Percentiles rank a stretch among this genome's conserved stretches.
Conservation (phyloP, 92 coral and sea anemone species). For the Bergia sp. region DNA sequence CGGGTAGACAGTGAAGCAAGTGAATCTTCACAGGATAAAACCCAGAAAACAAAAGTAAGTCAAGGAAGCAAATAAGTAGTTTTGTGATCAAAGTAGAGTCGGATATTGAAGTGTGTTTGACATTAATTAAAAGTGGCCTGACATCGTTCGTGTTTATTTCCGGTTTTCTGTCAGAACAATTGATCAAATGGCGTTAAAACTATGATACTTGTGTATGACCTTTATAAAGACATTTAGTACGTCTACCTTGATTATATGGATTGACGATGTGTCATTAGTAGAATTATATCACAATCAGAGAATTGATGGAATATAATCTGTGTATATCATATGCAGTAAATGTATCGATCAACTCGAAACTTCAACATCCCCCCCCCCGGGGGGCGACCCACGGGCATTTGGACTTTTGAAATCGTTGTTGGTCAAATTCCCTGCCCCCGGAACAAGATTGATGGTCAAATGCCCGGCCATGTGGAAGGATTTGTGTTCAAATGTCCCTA, state of each 20-base stretch:
- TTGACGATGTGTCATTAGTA: neutral
- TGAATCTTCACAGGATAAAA: slow-evolving; percentile 27
- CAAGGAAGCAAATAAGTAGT: neutral
- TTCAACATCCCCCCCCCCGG: too few relatives aligned
- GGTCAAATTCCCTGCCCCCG: too few relatives aligned
- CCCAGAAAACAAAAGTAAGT: slow-evolving; percentile 19
- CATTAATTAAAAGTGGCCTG: too few relatives aligned
- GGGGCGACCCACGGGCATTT: too few relatives aligned
- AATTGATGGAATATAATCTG: too few relatives aligned
- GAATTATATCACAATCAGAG: too few relatives aligned
- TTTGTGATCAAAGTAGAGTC: neutral
- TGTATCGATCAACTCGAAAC: too few relatives aligned
- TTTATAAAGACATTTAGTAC: neutral
- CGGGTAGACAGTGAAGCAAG: neutral
- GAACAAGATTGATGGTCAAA: too few relatives aligned
- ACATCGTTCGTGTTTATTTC: slow-evolving; percentile 14
- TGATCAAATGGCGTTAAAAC: neutral
- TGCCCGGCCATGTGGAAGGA: too few relatives aligned
- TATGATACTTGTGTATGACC: neutral
- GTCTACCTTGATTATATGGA: neutral
- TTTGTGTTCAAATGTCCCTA: too few relatives aligned
- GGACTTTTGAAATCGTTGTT: too few relatives aligned
- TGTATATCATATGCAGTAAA: too few relatives aligned
- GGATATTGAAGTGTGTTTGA: neutral
- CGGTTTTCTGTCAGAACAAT: neutral